These are phyloP conservation scores for Pelecanoides urinatrix DNA, from an alignment of 2,113 vertebrate genomes.

Conservation along the genomic window DNA sequence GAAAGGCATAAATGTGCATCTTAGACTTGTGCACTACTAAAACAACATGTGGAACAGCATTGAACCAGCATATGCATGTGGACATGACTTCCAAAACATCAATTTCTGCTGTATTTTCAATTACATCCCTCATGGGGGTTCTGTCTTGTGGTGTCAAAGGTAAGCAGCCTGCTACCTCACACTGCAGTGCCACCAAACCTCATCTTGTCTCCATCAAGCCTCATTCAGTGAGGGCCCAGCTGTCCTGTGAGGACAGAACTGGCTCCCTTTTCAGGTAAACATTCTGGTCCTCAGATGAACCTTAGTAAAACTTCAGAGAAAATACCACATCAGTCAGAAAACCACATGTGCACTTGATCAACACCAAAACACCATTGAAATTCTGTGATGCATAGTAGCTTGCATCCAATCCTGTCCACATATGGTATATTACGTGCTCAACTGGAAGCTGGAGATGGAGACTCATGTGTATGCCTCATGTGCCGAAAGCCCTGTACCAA, in stretches of 20 bases:
- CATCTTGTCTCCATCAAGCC: neutral
- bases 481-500: neutral
- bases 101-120: neutral
- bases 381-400: neutral
- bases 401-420: neutral
- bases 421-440: neutral
- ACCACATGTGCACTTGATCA: neutral
- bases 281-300: neutral
- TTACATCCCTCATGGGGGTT: neutral
- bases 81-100: neutral
- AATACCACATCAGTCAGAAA: neutral
- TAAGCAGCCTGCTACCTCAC: neutral
- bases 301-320: neutral
- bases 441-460: neutral
- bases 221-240: neutral
- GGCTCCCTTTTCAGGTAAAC: neutral
- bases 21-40: neutral
- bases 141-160: neutral
- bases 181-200: neutral
- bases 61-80: neutral
- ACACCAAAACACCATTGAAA: neutral
- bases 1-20: neutral
- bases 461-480: neutral
- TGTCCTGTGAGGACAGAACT: neutral
- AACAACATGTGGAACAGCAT: neutral